phyloP scores from a whole-genome alignment of 1,140 invertebrate species.

The Pentalonia nigronervosa region DNA sequence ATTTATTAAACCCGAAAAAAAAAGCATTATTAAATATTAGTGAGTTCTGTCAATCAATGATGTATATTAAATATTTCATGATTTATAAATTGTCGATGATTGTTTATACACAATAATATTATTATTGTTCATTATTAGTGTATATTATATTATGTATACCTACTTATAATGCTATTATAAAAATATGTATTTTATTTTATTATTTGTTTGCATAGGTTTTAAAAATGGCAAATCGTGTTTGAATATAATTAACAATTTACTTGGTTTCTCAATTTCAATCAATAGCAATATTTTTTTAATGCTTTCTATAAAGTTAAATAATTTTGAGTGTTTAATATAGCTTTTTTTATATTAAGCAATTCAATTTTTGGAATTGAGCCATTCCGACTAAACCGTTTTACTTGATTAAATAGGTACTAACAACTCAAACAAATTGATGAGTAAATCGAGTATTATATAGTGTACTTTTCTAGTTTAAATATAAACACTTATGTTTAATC shows the following conservation, averaged over 20 bases:
- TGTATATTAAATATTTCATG: not conserved
- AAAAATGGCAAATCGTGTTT: not conserved
- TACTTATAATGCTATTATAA: not conserved
- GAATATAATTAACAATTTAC: not conserved
- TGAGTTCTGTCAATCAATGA: not conserved
- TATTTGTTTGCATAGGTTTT: not conserved
- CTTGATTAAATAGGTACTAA: slow-evolving; percentile 12
- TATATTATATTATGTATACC: not conserved
- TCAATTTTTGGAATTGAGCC: slow-evolving; percentile 13
- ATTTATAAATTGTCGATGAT: not conserved
- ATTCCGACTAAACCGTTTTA: not conserved
- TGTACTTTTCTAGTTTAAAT: not conserved
- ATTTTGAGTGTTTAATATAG: not conserved
- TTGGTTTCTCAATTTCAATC: not conserved
- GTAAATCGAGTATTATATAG: not conserved
- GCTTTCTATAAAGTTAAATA: not conserved
- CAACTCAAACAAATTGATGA: not conserved
- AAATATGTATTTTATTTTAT: not conserved
- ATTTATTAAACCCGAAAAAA: not conserved
- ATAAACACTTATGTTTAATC: slow-evolving; percentile 10
- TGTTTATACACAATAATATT: not conserved
- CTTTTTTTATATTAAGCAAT: not conserved
- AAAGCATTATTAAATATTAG: slow-evolving; percentile 9
- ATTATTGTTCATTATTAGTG: slow-evolving; percentile 3
- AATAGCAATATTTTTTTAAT: not conserved